Percentiles rank a stretch among this genome's conserved stretches.
Conservation (phyloP, 1,140 invertebrate genomes). For the Procambarus virginalis region DNA sequence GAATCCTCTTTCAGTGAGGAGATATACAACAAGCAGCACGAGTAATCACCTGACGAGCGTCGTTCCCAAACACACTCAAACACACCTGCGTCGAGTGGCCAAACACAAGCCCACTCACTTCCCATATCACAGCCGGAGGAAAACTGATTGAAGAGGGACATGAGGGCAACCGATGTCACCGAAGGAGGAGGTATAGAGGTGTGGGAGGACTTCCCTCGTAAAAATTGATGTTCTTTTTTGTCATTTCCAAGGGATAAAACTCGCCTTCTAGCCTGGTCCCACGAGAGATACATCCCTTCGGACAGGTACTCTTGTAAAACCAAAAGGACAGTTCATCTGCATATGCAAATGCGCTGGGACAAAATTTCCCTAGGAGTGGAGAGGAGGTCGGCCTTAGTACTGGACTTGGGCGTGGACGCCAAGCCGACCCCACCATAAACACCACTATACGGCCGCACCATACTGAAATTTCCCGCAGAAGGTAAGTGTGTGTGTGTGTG, state of each 20-base stretch:
- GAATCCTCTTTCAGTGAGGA: too few relatives aligned
- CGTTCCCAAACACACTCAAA: too few relatives aligned
- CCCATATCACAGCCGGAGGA: constrained; percentile 17
- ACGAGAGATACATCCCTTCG: constrained; percentile 28
- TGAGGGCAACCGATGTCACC: neutral
- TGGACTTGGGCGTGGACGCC: neutral
- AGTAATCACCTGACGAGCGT: too few relatives aligned
- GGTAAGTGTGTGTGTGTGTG: neutral
- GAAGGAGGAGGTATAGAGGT: neutral
- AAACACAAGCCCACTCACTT: neutral
- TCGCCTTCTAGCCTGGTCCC: neutral
- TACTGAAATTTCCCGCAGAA: constrained; percentile 4
- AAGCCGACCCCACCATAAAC: constrained; percentile 19
- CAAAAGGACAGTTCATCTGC: constrained; percentile 34
- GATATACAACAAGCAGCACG: too few relatives aligned
- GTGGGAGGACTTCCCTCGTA: neutral
- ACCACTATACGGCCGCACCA: constrained; percentile 1
- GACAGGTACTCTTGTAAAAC: constrained; percentile 44
- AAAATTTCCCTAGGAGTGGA: constrained; percentile 12
- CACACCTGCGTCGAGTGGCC: neutral
- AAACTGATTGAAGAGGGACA: constrained; percentile 26
- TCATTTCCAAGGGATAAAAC: constrained; percentile 30
- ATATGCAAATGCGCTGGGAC: constrained; percentile 33
- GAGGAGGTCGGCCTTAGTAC: neutral
- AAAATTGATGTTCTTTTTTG: constrained; percentile 44